Evolutionary conservation across 2,797 vertebrate species (phyloP).

Genomic region (Oophaga sylvatica): DNA sequence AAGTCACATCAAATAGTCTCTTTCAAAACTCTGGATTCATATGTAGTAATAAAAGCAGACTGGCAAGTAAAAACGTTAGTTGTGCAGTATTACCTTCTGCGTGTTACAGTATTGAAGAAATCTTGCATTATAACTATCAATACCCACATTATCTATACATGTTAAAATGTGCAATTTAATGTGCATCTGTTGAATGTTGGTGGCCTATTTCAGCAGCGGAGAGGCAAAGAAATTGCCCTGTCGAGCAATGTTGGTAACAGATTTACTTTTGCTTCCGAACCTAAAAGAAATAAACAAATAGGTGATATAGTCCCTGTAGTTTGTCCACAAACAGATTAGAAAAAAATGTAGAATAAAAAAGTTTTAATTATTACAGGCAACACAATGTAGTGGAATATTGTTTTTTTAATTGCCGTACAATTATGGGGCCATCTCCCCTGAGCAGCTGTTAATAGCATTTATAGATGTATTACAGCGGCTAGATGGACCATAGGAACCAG

Average conservation of each 20-base stretch:
- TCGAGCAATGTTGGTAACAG: conserved; percentile 76
- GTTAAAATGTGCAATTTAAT: not conserved
- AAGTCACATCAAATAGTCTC: conserved; percentile 1
- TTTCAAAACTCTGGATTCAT: not conserved
- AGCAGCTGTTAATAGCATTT: no score
- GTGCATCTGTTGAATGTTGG: not conserved
- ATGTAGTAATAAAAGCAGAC: conserved; percentile 18
- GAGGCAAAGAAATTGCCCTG: conserved; percentile 92
- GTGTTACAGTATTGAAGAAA: conserved; percentile 32
- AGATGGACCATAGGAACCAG: no score
- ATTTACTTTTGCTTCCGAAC: conserved; percentile 91
- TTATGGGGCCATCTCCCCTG: no score
- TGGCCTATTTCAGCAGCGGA: conserved; percentile 85
- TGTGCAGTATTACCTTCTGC: conserved; percentile 9
- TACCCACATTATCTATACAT: not conserved
- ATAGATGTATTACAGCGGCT: no score
- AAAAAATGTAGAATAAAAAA: no score
- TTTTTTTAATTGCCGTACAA: no score
- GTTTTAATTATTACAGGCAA: no score
- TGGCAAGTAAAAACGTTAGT: conserved; percentile 1
- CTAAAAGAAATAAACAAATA: conserved; percentile 68
- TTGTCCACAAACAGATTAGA: no score
- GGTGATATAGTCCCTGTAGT: no score
- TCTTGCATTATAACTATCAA: conserved; percentile 8
- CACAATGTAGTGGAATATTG: no score